phyloP scores from a whole-genome alignment of 1,140 invertebrate species.

The Portunus trituberculatus region DNA sequence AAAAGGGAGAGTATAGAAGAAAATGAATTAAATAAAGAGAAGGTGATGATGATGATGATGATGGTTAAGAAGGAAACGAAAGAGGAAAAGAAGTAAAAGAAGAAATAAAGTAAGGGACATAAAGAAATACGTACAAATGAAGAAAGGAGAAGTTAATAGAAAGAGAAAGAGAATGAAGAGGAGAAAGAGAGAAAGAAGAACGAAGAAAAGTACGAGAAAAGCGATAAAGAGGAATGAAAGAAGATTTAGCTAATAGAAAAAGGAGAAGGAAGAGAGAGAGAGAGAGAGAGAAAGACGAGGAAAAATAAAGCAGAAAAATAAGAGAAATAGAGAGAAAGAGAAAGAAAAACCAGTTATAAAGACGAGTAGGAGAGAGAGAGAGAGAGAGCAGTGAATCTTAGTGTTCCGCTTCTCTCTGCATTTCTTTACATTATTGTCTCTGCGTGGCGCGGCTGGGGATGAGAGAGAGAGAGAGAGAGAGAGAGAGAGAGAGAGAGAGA shows the following conservation, averaged over 20 bases:
- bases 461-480: neutral
- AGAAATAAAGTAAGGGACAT: neutral
- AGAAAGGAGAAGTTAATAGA: neutral
- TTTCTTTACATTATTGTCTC: no score
- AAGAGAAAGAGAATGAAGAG: neutral
- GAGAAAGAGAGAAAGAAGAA: neutral
- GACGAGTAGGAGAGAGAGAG: neutral
- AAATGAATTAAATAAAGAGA: neutral
- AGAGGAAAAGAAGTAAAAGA: neutral
- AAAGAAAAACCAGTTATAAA: neutral
- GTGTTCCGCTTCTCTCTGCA: no score
- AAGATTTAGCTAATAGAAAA: neutral
- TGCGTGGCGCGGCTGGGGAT: neutral
- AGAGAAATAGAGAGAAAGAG: neutral
- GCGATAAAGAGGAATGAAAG: neutral
- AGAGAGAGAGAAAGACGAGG: neutral
- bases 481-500: no score
- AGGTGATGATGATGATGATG: neutral
- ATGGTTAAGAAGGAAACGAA: neutral
- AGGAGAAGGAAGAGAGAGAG: neutral
- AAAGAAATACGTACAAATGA: neutral
- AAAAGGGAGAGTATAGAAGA: neutral
- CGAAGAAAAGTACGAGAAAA: neutral
- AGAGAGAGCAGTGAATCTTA: slow-evolving; percentile 16
- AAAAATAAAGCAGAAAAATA: neutral